phyloP scores from a whole-genome alignment of 1,140 invertebrate species.

The Asobara japonica region DNA sequence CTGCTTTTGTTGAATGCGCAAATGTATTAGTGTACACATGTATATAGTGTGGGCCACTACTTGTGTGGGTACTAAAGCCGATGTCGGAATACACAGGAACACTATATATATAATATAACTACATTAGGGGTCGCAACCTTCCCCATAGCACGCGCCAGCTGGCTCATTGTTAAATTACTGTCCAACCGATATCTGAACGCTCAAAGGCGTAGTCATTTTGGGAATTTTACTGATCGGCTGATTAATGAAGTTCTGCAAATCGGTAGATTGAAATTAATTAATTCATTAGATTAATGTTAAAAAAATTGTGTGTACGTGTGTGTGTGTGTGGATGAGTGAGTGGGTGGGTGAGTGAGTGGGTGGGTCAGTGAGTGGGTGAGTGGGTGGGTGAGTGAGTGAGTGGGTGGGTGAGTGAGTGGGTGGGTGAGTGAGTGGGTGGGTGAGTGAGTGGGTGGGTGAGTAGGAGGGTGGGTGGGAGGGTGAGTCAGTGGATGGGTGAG shows the following conservation, averaged over 20 bases:
- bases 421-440: too few relatives aligned
- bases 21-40: conserved; percentile 12
- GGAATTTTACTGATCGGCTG: conserved; percentile 8
- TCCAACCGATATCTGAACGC: conserved; percentile 57
- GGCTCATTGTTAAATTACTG: conserved; percentile 68
- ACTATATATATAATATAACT: conserved; percentile 57
- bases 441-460: too few relatives aligned
- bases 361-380: too few relatives aligned
- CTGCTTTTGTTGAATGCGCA: neutral
- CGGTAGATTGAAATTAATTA: neutral
- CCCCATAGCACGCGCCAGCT: conserved; percentile 65
- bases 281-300: neutral
- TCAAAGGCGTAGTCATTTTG: conserved; percentile 40
- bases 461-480: too few relatives aligned
- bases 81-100: conserved; percentile 50
- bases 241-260: neutral
- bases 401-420: too few relatives aligned
- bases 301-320: neutral
- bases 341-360: too few relatives aligned
- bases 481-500: too few relatives aligned
- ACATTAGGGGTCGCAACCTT: conserved; percentile 64
- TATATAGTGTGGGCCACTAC: neutral
- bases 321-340: too few relatives aligned
- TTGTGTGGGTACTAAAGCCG: conserved; percentile 17
- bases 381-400: too few relatives aligned